Base-by-base conservation (phyloP, 64 coral and sea anemone species). In the Trachythela sp. region DNA sequence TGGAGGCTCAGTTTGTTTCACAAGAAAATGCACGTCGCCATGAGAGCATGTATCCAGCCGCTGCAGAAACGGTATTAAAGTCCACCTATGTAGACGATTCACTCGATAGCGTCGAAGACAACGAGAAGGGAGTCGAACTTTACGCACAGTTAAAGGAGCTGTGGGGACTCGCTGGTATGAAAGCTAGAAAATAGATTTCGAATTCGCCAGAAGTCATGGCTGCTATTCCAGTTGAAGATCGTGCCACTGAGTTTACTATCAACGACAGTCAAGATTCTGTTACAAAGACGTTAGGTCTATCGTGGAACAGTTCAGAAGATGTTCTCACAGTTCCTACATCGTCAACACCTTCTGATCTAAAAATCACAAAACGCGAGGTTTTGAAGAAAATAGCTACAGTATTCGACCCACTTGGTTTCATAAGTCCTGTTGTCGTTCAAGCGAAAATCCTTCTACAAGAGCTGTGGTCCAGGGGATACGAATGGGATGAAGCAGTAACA, bases 21-120 rank as follows among this genome's bases (percentile, higher is more conserved):
- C 48, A 49, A 14, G 48, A 49, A 49, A 49, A 49, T 49, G 14
- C 48, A 49, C 6, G 48, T 6, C 14, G 48, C 14, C 48, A 49
- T 14, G n/a, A 6, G 7, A 49, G 48, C 48, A 49, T 6, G 7
- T 49, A 49, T 49, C 48, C 48, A 49, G 48, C 48, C 6, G 48
- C 48, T 8, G 48, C 48, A 8, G 14, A 49, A 14, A 49, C 48
- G 14, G 84, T 95, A 18, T 84, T 92, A 20, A 84, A 94, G 56
- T 91, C 86, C 43, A 92, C 87, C 4, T 94, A 49, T 49, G 14
- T 49, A 14, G 48, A 49, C 14, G 48, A 49, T 14, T 49, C 48
- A 6, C 48, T 49, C 14, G 48, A 49, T 14, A 49, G 48, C 14
- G 48, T 49, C 14, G 6, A 6, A 6, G 14, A 49, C 48, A 6